Evolutionary conservation across 1,140 invertebrate species (phyloP), one percentile per base, ranked within the genome.

Genomic region (Lepidurus packardi): DNA sequence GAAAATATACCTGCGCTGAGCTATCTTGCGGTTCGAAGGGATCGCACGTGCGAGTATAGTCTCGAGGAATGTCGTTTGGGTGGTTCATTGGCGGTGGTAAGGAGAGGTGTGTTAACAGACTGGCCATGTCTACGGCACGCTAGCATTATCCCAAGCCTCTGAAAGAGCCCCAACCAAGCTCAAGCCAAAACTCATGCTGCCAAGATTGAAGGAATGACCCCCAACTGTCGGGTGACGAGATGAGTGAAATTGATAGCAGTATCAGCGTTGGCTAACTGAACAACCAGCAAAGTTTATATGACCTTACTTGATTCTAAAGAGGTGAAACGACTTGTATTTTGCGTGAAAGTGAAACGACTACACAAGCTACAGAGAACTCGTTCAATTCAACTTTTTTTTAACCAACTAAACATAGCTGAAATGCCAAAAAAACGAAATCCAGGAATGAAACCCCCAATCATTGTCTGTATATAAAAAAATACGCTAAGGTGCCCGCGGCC

Each of bases 11-110:
- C 53, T 65, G 53, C 53, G 53, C 13, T 65, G 53, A 16, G 13
- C 16, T 65, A 13, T 9, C n/a, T 65, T 16, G 53, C 53, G 53
- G 53, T 65, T n/a, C 53, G 53, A 65, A 16, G 53, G 53, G 53
- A 65, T 65, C 53, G 53, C 53, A 65, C 53, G 53, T 65, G 53
- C 53, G 53, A 65, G 53, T 65, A 65, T 65, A 65, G 53, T 65
- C 53, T 4, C 53, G 53, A 65, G 53, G 53, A 65, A 65, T 65
- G 53, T 65, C 53, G 53, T 65, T 65, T 65, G 53, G 53, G 53
- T 65, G 53, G 53, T 65, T 13, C 53, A 65, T 65, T 65, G 53
- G 53, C 53, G 53, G 53, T 13, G 53, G 53, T 13, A 65, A 65
- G 13, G 53, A 65, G 53, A 65, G 53, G 53, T 21, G 53, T 65